Evolutionary conservation across 2,113 vertebrate species (phyloP).

Genomic region (Cyphomyrus plagiostoma): DNA sequence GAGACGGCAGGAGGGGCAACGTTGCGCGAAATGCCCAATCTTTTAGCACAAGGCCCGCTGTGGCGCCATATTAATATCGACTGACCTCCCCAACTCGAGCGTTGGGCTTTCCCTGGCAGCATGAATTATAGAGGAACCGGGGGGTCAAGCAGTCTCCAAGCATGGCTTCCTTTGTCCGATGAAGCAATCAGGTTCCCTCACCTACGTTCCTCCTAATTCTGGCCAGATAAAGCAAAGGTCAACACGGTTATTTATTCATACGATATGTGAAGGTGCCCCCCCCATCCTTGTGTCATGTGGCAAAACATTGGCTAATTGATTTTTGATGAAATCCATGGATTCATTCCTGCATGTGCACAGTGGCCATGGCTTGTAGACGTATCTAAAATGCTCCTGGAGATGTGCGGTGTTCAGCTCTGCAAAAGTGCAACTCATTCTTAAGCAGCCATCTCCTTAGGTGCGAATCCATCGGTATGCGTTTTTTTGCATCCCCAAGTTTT

Average conservation of each 20-base stretch:
- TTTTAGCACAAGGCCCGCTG: slow-evolving; percentile 40
- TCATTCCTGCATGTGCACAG: background rate
- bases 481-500: background rate
- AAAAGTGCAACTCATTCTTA: background rate
- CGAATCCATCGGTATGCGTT: background rate
- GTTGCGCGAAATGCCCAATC: slow-evolving; percentile 73
- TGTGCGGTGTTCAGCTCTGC: background rate
- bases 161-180: slow-evolving; percentile 35
- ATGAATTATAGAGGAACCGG: slow-evolving; percentile 67
- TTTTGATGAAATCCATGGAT: background rate
- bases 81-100: slow-evolving; percentile 62
- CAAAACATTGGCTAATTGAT: background rate
- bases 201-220: background rate
- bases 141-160: slow-evolving; percentile 51
- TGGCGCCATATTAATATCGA: slow-evolving; percentile 56
- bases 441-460: background rate
- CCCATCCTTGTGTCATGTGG: background rate
- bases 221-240: background rate
- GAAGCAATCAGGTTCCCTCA: slow-evolving; percentile 15
- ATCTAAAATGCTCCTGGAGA: background rate
- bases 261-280: background rate
- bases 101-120: slow-evolving; percentile 44
- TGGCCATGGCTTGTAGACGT: background rate
- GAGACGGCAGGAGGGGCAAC: slow-evolving; percentile 52
- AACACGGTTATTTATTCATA: slow-evolving; percentile 17